phyloP scores from a whole-genome alignment of 2,113 vertebrate genomes.

The Apteryx mantelli region DNA sequence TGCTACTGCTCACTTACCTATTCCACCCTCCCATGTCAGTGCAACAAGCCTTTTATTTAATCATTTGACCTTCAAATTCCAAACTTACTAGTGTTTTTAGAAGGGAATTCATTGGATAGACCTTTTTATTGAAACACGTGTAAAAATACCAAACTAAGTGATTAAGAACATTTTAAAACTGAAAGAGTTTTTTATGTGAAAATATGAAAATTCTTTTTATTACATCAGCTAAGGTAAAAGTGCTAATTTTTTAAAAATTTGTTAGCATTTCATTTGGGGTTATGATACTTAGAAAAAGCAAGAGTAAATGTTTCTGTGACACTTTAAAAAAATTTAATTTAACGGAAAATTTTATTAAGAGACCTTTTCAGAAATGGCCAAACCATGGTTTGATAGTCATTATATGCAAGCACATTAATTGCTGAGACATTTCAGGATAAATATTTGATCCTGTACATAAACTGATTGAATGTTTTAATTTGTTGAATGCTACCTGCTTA shows the following conservation, averaged over 20 bases:
- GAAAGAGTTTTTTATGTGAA: conserved; percentile 60
- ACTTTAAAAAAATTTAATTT: not conserved
- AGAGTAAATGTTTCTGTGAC: not conserved
- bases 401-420: not conserved
- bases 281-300: not conserved
- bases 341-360: not conserved
- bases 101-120: conserved; percentile 68
- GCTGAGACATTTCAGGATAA: not conserved
- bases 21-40: not conserved
- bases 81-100: conserved; percentile 69
- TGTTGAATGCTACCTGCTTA: not conserved
- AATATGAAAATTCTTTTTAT: conserved; percentile 70
- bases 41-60: conserved; percentile 68
- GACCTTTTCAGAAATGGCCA: not conserved
- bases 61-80: conserved; percentile 55
- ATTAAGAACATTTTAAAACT: conserved; percentile 72
- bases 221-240: conserved; percentile 35
- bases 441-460: not conserved
- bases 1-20: conserved; percentile 7
- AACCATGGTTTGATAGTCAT: not conserved
- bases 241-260: not conserved
- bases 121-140: conserved; percentile 67
- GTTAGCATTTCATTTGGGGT: conserved; percentile 24
- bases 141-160: conserved; percentile 74
- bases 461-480: not conserved